phyloP scores from a whole-genome alignment of 2,797 vertebrate genomes.

The Rousettus madagascariensis region DNA sequence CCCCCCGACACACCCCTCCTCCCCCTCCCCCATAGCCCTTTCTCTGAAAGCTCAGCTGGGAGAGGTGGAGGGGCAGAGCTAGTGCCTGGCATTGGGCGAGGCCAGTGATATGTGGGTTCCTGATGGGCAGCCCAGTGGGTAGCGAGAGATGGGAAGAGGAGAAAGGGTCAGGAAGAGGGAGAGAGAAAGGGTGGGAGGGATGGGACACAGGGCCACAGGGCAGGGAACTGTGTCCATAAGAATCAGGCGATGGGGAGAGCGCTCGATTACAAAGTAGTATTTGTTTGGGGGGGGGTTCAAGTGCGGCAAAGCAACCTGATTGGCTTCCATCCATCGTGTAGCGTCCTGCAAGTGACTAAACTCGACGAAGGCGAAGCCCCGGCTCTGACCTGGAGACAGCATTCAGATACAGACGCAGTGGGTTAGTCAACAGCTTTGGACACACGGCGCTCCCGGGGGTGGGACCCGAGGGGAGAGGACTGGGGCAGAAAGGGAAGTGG shows the following conservation, averaged over 20 bases:
- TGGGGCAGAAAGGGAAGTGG: constrained; percentile 70
- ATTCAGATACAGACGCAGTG: constrained; percentile 86
- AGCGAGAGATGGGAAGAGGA: constrained; percentile 71
- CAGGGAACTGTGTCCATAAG: constrained; percentile 77
- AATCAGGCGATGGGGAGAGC: constrained; percentile 80
- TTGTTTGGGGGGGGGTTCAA: constrained; percentile 85
- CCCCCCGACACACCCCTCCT: too few species aligned
- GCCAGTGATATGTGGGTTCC: constrained; percentile 46
- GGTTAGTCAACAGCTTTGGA: constrained; percentile 85
- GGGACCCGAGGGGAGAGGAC: constrained; percentile 76
- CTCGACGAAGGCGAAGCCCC: constrained; percentile 98
- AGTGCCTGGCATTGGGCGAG: constrained; percentile 44
- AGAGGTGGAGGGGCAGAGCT: constrained; percentile 44
- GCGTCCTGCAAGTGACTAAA: constrained; percentile 98
- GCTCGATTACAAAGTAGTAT: constrained; percentile 82
- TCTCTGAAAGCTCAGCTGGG: constrained; percentile 47
- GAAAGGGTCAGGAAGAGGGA: constrained; percentile 68
- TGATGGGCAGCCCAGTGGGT: constrained; percentile 68
- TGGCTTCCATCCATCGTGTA: constrained; percentile 96
- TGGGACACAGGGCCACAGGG: constrained; percentile 73
- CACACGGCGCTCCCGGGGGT: constrained; percentile 79
- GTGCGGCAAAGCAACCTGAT: constrained; percentile 95
- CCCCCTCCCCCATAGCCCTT: constrained; percentile 14
- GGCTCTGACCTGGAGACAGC: constrained; percentile 97
- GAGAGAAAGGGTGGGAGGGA: constrained; percentile 45